Base-by-base conservation (phyloP, 2,888 invertebrate genomes). In the Scelioninae gen. 1 region DNA sequence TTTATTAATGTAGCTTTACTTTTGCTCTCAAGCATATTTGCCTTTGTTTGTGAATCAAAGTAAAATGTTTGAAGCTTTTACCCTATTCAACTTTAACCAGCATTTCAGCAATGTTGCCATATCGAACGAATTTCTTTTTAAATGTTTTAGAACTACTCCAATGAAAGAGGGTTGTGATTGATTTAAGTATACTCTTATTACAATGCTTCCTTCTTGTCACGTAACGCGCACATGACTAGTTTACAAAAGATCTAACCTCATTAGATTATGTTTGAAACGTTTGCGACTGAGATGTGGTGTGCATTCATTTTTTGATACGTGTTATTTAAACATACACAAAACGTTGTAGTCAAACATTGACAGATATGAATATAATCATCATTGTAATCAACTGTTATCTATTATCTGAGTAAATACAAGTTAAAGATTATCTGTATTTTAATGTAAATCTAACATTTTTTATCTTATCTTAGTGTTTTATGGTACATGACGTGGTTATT, bases 21-120 rank as follows among this genome's bases (percentile, higher is more conserved):
- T 75, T 45, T 15, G n/a, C 45, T 38, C 13, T 45, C 31, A 34
- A 58, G 47, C 49, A 49, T 58, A 56, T 66, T 32, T 66, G 56
- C 62, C 68, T 77, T 77, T 68, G 62, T 77, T 77, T 60, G 45
- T 34, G 60, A 31, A 53, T 77, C 76, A 23, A 23, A 23, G 32
- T 60, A 62, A 72, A 56, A 43, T 34, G 43, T 63, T 65, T 58
- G 65, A 51, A 49, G 38, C 47, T 63, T 69, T 65, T 53, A 60
- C 40, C 43, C 80, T 66, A 72, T 79, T 72, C 79, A 79, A 60
- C 45, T 66, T 68, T 60, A 74, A 74, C 74, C 40, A 80, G 66
- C 66, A 23, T 74, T 80, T 62, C 47, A 63, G 51, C 74, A 55
- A 72, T 65, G 72, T 68, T 76, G 76, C 76, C 79, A 66, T 72